phyloP scores from a whole-genome alignment of 2,888 invertebrate genomes.

The Meliscaeva auricollis region DNA sequence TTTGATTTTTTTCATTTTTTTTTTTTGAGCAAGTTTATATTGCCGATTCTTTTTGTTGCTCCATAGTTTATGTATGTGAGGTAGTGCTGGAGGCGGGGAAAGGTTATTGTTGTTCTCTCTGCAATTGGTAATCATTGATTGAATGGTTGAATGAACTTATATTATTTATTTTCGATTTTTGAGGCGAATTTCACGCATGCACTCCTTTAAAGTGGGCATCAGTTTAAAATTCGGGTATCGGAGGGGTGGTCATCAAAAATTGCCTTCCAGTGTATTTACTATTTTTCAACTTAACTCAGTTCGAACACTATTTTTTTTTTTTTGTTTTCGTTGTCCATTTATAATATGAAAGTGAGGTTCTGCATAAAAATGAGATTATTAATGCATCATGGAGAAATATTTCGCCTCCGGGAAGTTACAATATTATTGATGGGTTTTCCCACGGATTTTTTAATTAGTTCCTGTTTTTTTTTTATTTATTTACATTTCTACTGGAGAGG shows the following conservation, averaged over 20 bases:
- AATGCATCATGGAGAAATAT: constrained; percentile 15
- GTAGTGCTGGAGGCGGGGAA: no score
- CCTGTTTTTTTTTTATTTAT: neutral
- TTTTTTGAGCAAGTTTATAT: constrained; percentile 10
- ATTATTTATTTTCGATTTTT: constrained; percentile 52
- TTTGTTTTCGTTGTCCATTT: neutral
- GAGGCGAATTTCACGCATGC: constrained; percentile 53
- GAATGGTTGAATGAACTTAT: constrained; percentile 54
- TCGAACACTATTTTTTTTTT: neutral
- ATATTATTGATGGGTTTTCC: constrained; percentile 1
- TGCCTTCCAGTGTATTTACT: neutral
- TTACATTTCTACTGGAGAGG: neutral
- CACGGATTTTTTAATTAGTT: neutral
- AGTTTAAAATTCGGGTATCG: neutral
- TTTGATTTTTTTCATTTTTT: neutral
- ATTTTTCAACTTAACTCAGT: neutral
- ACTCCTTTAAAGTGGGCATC: constrained; percentile 20
- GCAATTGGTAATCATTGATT: constrained; percentile 59
- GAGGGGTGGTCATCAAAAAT: neutral
- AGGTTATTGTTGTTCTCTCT: neutral
- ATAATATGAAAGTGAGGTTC: neutral
- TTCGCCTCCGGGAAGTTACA: neutral
- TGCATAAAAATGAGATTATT: constrained; percentile 21
- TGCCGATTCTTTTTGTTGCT: constrained; percentile 13
- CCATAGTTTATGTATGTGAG: neutral